Conservation (phyloP, 2,888 invertebrate species). For the Yponomeuta plumbellus region DNA sequence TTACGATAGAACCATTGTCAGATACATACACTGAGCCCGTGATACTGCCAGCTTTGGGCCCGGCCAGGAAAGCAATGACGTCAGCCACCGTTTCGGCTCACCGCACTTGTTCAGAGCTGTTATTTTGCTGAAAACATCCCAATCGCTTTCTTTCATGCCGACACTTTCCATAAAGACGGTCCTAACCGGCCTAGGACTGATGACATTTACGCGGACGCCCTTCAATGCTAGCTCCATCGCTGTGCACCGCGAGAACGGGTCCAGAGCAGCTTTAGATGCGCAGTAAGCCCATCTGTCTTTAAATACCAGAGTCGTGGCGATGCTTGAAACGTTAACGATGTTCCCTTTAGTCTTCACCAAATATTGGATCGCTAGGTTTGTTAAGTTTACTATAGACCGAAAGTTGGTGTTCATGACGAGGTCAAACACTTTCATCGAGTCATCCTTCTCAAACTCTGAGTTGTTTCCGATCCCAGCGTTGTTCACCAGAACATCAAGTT, state of each 20-base stretch:
- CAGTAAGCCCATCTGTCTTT: conserved; percentile 27
- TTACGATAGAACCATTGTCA: conserved; percentile 27
- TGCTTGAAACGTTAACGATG: conserved; percentile 41
- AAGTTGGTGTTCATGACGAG: conserved; percentile 36
- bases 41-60: conserved; percentile 86
- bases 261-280: conserved; percentile 75
- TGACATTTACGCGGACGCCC: conserved; percentile 86
- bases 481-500: conserved; percentile 37
- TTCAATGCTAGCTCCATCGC: conserved; percentile 86
- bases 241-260: conserved; percentile 90
- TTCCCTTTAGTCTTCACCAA: conserved; percentile 39
- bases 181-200: conserved; percentile 90
- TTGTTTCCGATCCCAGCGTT: conserved; percentile 30
- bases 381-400: conserved; percentile 33
- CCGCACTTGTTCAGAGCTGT: conserved; percentile 90
- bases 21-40: conserved; percentile 78
- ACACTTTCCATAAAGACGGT: conserved; percentile 73
- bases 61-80: conserved; percentile 88
- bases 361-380: conserved; percentile 34
- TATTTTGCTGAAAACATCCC: conserved; percentile 65
- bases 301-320: conserved; percentile 21
- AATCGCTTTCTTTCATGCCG: conserved; percentile 74
- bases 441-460: conserved; percentile 28
- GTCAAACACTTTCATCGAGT: conserved; percentile 35
- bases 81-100: conserved; percentile 82